Evolutionary conservation across 2,888 invertebrate species (phyloP).

Genomic region (Synergus gifuensis): DNA sequence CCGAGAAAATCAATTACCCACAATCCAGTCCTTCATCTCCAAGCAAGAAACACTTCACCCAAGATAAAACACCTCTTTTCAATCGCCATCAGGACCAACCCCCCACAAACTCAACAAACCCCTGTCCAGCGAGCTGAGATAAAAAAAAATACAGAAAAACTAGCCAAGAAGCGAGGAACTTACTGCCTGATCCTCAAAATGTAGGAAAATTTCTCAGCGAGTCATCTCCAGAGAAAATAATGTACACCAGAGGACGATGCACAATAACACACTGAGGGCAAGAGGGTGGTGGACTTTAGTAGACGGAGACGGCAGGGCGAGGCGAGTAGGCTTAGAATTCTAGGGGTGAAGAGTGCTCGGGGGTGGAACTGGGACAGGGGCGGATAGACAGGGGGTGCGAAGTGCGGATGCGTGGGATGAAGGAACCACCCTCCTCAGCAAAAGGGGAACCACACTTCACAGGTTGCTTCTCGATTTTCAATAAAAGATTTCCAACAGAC

Average conservation of each 20-base stretch:
- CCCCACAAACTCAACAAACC: not conserved
- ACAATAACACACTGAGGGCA: slow-evolving; percentile 31
- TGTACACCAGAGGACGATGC: slow-evolving; percentile 34
- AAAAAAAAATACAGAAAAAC: not conserved
- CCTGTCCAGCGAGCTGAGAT: not conserved
- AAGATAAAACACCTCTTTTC: not conserved
- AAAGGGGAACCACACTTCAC: not conserved
- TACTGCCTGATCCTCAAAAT: not conserved
- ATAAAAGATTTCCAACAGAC: not conserved
- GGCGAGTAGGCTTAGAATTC: slow-evolving; percentile 35
- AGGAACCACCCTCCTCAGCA: slow-evolving; percentile 16
- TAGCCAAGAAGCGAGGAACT: not conserved
- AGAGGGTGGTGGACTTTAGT: slow-evolving; percentile 37
- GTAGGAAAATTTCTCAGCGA: not conserved
- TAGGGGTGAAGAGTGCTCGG: slow-evolving; percentile 9
- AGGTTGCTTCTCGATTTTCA: not conserved
- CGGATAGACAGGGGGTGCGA: slow-evolving; percentile 23
- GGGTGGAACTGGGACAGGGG: slow-evolving; percentile 36
- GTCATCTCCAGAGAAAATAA: slow-evolving; percentile 3
- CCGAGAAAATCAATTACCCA: not conserved
- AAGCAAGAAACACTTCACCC: not conserved
- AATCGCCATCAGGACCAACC: not conserved
- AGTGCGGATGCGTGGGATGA: slow-evolving; percentile 11
- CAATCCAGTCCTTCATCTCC: not conserved
- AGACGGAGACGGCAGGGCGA: slow-evolving; percentile 29